Evolutionary conservation across 2,888 invertebrate genomes (phyloP).

Genomic region (Calliopum simillimum): DNA sequence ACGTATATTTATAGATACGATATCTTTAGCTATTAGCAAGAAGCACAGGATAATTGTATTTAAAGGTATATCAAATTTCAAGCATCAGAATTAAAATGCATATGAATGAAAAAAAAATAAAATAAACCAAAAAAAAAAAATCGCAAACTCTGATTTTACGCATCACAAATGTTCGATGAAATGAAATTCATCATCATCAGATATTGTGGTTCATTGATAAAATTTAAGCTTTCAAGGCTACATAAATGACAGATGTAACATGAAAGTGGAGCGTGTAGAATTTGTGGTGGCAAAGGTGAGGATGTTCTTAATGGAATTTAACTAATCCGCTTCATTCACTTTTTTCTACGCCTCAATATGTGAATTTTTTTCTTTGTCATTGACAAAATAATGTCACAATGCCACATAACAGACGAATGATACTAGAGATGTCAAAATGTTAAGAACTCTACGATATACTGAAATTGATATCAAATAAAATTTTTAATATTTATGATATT

Average conservation of each 20-base stretch:
- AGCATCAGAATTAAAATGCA: background rate
- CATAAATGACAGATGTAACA: constrained; percentile 13
- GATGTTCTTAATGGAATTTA: constrained; percentile 39
- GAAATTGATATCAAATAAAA: too few relatives aligned
- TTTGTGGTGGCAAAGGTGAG: constrained; percentile 45
- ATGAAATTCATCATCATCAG: constrained; percentile 28
- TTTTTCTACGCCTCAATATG: background rate
- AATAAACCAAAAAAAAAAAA: too few relatives aligned
- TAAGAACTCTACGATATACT: too few relatives aligned
- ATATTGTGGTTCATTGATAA: constrained; percentile 55
- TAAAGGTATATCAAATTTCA: constrained; percentile 28
- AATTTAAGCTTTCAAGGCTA: constrained; percentile 39
- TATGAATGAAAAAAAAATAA: background rate
- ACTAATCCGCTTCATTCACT: constrained; percentile 35
- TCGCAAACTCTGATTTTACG: constrained; percentile 27
- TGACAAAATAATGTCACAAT: constrained; percentile 60
- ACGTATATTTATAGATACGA: background rate
- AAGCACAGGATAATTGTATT: constrained; percentile 1
- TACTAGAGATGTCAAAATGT: background rate
- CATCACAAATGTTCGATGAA: constrained; percentile 13
- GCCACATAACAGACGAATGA: constrained; percentile 46
- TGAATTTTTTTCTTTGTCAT: constrained; percentile 40
- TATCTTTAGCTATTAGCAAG: background rate
- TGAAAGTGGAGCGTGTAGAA: constrained; percentile 47
- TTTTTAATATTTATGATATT: too few relatives aligned